phyloP scores from a whole-genome alignment of 1,140 invertebrate species.

The Riptortus pedestris region DNA sequence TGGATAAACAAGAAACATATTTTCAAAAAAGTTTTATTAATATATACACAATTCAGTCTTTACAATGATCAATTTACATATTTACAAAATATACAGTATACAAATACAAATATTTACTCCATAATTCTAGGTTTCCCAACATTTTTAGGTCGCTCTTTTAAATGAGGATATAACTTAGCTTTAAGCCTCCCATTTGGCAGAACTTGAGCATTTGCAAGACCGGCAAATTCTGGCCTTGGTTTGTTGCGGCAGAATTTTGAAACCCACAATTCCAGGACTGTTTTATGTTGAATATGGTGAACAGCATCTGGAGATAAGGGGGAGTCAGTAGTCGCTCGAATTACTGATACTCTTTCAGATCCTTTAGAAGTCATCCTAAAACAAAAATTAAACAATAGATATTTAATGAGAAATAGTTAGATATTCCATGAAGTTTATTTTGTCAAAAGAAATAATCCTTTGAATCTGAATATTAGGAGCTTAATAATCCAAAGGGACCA shows the following conservation, averaged over 20 bases:
- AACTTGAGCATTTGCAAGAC: constrained; percentile 48
- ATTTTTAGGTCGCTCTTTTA: constrained; percentile 39
- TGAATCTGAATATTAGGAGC: no score
- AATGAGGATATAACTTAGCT: constrained; percentile 68
- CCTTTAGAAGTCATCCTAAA: constrained; percentile 22
- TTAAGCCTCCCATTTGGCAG: constrained; percentile 25
- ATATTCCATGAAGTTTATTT: no score
- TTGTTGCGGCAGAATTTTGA: constrained; percentile 39
- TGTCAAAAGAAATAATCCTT: no score
- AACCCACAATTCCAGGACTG: constrained; percentile 52
- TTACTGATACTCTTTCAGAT: constrained; percentile 50
- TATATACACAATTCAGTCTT: no score
- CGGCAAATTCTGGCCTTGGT: constrained; percentile 65
- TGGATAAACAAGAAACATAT: no score
- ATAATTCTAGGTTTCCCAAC: constrained; percentile 2
- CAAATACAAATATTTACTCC: constrained; percentile 1
- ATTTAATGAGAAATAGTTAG: neutral
- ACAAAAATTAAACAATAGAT: neutral
- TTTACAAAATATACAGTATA: no score
- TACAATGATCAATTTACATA: no score
- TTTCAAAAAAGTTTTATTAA: no score
- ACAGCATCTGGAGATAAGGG: constrained; percentile 59
- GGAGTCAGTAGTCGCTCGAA: constrained; percentile 68
- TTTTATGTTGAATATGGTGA: constrained; percentile 20
- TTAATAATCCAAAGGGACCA: no score